Conservation (phyloP, 2,888 invertebrate genomes). For the Hemistola chrysoprasaria region DNA sequence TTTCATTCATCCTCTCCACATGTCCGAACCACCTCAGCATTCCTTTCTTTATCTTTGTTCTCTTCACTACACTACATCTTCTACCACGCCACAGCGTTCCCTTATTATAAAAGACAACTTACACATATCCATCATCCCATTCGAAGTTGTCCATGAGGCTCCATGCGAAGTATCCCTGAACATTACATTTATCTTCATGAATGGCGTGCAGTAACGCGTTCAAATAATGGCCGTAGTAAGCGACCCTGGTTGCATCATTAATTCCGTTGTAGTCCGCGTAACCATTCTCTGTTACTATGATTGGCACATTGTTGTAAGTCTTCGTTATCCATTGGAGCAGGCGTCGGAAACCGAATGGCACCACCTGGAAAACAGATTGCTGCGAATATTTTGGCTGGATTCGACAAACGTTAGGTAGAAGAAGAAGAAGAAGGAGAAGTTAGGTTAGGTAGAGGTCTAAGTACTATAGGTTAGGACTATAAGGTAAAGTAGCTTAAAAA, state of each 20-base stretch:
- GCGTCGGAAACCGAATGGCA: conserved; percentile 82
- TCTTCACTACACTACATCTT: too few relatives aligned
- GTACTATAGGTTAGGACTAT: too few relatives aligned
- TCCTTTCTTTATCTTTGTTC: too few relatives aligned
- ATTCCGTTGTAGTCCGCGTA: conserved; percentile 77
- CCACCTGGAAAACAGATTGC: conserved; percentile 58
- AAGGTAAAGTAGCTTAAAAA: too few relatives aligned
- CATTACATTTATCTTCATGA: conserved; percentile 83
- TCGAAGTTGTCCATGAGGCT: conserved; percentile 93
- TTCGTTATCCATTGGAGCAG: conserved; percentile 79
- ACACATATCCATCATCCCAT: conserved; percentile 90
- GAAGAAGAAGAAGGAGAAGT: too few relatives aligned
- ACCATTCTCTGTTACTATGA: conserved; percentile 82
- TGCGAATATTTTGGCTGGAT: too few relatives aligned
- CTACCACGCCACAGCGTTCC: too few relatives aligned
- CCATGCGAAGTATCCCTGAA: conserved; percentile 89
- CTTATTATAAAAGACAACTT: conserved; percentile 65
- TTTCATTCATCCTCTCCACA: too few relatives aligned
- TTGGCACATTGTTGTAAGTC: conserved; percentile 75
- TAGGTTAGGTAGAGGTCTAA: too few relatives aligned
- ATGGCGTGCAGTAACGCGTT: conserved; percentile 75
- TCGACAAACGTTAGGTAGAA: too few relatives aligned
- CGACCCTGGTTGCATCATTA: conserved; percentile 78
- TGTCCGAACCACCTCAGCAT: too few relatives aligned
- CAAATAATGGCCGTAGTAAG: conserved; percentile 81